phyloP scores from a whole-genome alignment of 53 echinoderm and acorn worm species.

The Patiria pectinifera region DNA sequence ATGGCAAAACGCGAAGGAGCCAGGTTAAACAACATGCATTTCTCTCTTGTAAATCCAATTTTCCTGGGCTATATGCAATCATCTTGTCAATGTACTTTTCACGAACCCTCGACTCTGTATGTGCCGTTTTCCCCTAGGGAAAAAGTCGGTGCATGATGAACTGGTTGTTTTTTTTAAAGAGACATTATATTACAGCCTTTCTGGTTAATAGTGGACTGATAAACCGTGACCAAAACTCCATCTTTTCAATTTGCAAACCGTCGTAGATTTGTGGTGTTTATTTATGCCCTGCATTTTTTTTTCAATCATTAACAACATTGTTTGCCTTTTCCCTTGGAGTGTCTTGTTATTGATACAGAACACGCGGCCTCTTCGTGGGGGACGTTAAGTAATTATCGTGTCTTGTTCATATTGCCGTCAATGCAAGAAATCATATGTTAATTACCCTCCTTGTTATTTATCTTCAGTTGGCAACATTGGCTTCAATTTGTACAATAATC shows the following conservation, averaged over 20 bases:
- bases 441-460: not conserved
- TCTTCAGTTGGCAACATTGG: not conserved
- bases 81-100: not conserved
- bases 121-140: not conserved
- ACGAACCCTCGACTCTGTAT: not conserved
- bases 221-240: not conserved
- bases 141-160: not conserved
- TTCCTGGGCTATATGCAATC: not conserved
- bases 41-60: slow-evolving; percentile 1
- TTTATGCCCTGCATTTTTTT: not conserved
- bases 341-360: not conserved
- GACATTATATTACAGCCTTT: not conserved
- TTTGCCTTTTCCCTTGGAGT: not conserved
- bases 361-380: not conserved
- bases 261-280: not conserved
- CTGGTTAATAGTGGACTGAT: not conserved
- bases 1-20: not conserved
- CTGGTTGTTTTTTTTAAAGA: not conserved
- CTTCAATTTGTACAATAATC: not conserved
- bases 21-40: not conserved
- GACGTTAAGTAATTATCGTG: not conserved
- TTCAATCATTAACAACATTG: not conserved
- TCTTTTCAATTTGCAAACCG: not conserved
- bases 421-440: not conserved
- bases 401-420: not conserved